These are phyloP conservation scores for Antedon bifida DNA, from an alignment of 35 echinoderm and acorn worm genomes.

Conservation along the genomic window DNA sequence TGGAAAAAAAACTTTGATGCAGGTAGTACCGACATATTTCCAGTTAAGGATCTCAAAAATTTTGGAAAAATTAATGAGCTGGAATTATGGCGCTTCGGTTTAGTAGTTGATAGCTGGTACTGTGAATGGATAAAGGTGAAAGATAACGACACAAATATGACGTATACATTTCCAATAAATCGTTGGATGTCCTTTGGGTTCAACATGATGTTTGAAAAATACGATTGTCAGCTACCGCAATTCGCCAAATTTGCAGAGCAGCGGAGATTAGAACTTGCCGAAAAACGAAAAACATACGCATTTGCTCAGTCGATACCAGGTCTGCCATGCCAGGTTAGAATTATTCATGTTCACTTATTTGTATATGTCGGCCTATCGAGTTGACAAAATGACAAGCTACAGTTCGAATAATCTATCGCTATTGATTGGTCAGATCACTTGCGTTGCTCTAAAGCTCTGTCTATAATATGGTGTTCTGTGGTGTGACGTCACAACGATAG, in stretches of 20 bases:
- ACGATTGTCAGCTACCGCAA: slow-evolving; percentile 51
- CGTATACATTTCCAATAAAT: slow-evolving; percentile 51
- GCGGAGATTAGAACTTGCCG: slow-evolving; percentile 28
- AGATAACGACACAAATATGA: neutral
- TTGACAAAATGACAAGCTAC: too few relatives aligned
- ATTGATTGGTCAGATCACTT: too few relatives aligned
- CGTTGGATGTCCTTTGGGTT: slow-evolving; percentile 47
- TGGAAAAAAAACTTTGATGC: slow-evolving; percentile 65
- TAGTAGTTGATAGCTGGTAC: slow-evolving; percentile 36
- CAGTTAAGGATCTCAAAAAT: slow-evolving; percentile 36
- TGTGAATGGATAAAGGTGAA: slow-evolving; percentile 30
- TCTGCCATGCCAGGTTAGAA: slow-evolving; percentile 33
- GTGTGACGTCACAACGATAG: too few relatives aligned
- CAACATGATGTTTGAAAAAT: slow-evolving; percentile 17
- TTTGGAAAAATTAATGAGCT: slow-evolving; percentile 44
- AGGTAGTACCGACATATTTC: slow-evolving; percentile 41
- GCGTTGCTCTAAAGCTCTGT: too few relatives aligned
- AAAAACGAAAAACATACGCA: slow-evolving; percentile 41
- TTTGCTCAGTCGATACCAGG: slow-evolving; percentile 21
- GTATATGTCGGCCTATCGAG: too few relatives aligned
- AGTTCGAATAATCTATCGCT: too few relatives aligned
- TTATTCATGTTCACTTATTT: too few relatives aligned
- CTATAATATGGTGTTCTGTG: too few relatives aligned
- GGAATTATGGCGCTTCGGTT: slow-evolving; percentile 44
- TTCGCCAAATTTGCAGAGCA: slow-evolving; percentile 30